phyloP scores from a whole-genome alignment of 2,888 invertebrate species.

The Epistrophe eligans region DNA sequence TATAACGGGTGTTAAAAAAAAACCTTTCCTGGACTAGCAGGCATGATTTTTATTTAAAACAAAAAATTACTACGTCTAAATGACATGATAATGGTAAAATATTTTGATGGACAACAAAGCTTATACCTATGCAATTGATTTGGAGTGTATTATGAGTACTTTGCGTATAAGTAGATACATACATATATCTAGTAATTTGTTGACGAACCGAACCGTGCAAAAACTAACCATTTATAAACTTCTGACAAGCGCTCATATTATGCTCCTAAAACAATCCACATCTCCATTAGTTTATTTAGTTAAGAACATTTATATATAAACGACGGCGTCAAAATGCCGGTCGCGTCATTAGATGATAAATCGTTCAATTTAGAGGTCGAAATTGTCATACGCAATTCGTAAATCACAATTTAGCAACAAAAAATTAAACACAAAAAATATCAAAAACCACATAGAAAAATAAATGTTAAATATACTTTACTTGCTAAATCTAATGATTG shows the following conservation, averaged over 20 bases:
- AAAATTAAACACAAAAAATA: not conserved
- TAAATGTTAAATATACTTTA: not conserved
- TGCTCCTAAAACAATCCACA: constrained; percentile 36
- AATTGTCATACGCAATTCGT: constrained; percentile 42
- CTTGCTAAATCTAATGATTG: constrained; percentile 8
- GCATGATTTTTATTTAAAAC: too few species aligned
- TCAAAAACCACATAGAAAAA: not conserved
- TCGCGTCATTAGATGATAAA: constrained; percentile 38
- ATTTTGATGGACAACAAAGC: too few species aligned
- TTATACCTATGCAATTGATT: not conserved
- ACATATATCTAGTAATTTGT: constrained; percentile 11
- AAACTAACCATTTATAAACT: not conserved
- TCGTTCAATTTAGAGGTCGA: constrained; percentile 54
- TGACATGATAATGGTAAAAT: too few species aligned
- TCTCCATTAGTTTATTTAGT: constrained; percentile 63
- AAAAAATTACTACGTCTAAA: too few species aligned
- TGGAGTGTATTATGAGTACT: constrained; percentile 2
- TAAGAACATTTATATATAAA: constrained; percentile 5
- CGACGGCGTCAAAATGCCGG: constrained; percentile 35
- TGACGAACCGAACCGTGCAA: constrained; percentile 46
- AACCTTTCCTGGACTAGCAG: too few species aligned
- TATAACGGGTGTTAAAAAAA: too few species aligned
- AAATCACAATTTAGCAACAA: constrained; percentile 28
- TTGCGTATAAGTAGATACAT: too few species aligned
- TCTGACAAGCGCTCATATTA: constrained; percentile 36